Base-by-base conservation (phyloP, 2,113 vertebrate genomes). In the Apteryx owenii region DNA sequence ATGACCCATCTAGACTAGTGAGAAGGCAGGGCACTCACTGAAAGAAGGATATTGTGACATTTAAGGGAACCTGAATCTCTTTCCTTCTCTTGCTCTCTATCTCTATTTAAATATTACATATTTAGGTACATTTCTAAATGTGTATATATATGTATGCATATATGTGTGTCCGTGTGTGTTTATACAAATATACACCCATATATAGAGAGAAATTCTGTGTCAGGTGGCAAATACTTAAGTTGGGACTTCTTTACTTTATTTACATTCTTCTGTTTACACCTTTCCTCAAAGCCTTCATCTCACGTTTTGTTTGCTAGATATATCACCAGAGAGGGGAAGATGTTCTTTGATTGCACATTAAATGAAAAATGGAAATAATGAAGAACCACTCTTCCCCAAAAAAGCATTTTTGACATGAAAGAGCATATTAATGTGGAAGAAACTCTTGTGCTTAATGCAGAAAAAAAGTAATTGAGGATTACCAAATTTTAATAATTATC, bases 41-140 rank as follows among this genome's bases (percentile, higher is more conserved):
- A 81, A 77, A 86, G 12, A 26, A 6, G 65, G 11, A 73, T 42
- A 10, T 18, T 19, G 7, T 77, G 17, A 20, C 11, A 26, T 16
- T 61, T 65, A 60, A 87, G 15, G 42, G 68, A 72, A 54, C 1
- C 3, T 64, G 3, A 86, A 50, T 72, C 1, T 64, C 22, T 53
- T 60, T 75, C 12, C 7, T 82, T 90, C 17, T 69, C 7, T 77
- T 80, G 2, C 6, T 31, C 25, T 53, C 66, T 48, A 38, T 20
- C 28, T 85, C 21, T 48, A 21, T 23, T 28, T 26, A 12, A 0
- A 36, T 48, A 40, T 61, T 58, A 0, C 1, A 5, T n/a, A 28
- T 68, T 71, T 80, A 5, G 7, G 42, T 80, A 83, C 21, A 64
- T 69, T 75, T 62, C 31, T 36, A 68, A 64, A 69, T 65, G 7